A percentile compares a stretch with the other conserved stretches of the same genome.
Conservation (phyloP, 2,888 invertebrate genomes). For the Allophyes oxyacanthae region DNA sequence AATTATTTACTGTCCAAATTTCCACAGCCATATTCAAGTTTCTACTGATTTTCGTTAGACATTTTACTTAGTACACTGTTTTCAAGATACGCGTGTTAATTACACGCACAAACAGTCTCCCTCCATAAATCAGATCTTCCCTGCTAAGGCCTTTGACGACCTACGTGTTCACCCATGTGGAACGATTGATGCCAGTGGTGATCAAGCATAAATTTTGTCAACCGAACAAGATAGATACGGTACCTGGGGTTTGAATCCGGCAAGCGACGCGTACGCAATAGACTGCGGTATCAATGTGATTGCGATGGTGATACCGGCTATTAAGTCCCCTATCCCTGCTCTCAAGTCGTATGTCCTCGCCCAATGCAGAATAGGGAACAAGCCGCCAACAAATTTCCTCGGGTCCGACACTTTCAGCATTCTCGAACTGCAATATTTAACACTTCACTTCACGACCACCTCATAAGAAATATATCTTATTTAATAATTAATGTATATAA, state of each 20-base stretch:
- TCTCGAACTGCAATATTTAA: slow-evolving; percentile 53
- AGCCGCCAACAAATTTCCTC: slow-evolving; percentile 62
- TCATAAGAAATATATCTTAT: background rate
- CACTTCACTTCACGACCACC: slow-evolving; percentile 7
- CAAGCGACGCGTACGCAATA: slow-evolving; percentile 93
- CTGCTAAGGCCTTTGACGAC: slow-evolving; percentile 34
- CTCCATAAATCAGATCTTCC: slow-evolving; percentile 26
- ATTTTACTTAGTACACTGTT: background rate
- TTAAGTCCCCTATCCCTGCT: slow-evolving; percentile 91
- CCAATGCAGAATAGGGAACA: slow-evolving; percentile 90
- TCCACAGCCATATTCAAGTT: background rate
- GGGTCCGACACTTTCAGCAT: slow-evolving; percentile 71
- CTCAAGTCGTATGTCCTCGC: slow-evolving; percentile 88
- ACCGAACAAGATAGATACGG: slow-evolving; percentile 26
- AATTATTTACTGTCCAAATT: too few relatives aligned
- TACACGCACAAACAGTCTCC: slow-evolving; percentile 10
- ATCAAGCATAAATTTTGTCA: slow-evolving; percentile 45
- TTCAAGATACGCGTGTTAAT: slow-evolving; percentile 3
- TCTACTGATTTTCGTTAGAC: background rate
- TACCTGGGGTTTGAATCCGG: slow-evolving; percentile 93
- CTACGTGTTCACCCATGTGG: slow-evolving; percentile 20
- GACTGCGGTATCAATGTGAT: slow-evolving; percentile 94
- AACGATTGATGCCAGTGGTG: slow-evolving; percentile 37
- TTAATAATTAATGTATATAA: too few relatives aligned
- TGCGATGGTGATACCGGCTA: slow-evolving; percentile 94